phyloP scores from a whole-genome alignment of 2,888 invertebrate genomes.

The Drosophila quasianomalipes region DNA sequence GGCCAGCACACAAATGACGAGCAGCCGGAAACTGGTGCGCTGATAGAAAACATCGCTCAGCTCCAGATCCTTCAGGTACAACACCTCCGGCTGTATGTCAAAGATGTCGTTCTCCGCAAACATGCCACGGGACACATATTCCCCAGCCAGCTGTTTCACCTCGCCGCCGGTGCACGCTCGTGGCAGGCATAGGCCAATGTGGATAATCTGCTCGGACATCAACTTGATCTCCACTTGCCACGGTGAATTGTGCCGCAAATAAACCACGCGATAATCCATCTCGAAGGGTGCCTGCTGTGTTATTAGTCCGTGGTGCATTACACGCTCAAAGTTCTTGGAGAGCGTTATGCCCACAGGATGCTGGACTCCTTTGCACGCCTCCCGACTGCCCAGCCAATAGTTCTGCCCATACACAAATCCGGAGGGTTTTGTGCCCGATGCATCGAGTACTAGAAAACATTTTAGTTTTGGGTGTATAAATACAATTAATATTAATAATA shows the following conservation, averaged over 20 bases:
- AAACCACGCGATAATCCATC: constrained; percentile 85
- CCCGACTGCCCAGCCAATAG: constrained; percentile 87
- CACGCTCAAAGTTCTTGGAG: constrained; percentile 83
- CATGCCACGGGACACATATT: constrained; percentile 78
- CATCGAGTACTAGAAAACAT: constrained; percentile 86
- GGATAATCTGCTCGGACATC: constrained; percentile 86
- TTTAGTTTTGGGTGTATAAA: background rate
- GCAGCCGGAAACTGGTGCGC: constrained; percentile 81
- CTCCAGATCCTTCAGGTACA: constrained; percentile 84
- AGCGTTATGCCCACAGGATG: constrained; percentile 83
- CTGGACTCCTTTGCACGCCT: constrained; percentile 86
- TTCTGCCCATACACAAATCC: constrained; percentile 88
- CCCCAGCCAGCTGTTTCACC: constrained; percentile 81
- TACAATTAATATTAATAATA: background rate
- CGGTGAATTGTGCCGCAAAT: constrained; percentile 85
- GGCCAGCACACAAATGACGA: constrained; percentile 69
- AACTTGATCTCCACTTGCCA: constrained; percentile 86
- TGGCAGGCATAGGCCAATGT: constrained; percentile 87
- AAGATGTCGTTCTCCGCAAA: constrained; percentile 83
- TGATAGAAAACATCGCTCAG: constrained; percentile 81
- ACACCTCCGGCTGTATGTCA: constrained; percentile 83
- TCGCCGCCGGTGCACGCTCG: constrained; percentile 85
- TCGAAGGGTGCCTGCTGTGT: constrained; percentile 84
- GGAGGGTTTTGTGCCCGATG: constrained; percentile 87
- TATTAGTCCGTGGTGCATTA: constrained; percentile 84